Evolutionary conservation across 2,113 vertebrate genomes (phyloP).

Genomic region (Lota lota): DNA sequence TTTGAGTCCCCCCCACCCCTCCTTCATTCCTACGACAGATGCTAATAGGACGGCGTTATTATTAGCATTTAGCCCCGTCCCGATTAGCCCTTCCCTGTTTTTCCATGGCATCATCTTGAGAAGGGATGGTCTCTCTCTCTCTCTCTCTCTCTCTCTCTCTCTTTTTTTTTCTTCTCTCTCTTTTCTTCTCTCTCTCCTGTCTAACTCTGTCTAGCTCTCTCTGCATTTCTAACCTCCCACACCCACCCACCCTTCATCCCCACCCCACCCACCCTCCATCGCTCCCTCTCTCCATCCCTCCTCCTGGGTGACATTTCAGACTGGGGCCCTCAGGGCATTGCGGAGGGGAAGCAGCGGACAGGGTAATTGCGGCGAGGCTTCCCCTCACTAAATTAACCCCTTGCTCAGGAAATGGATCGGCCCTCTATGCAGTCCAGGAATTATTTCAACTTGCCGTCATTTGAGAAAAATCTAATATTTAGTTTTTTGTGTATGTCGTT

Average conservation of each 20-base stretch:
- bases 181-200: constrained; percentile 45
- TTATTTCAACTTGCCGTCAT: constrained; percentile 75
- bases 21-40: constrained; percentile 39
- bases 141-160: constrained; percentile 44
- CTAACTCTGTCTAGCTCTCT: constrained; percentile 35
- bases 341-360: constrained; percentile 64
- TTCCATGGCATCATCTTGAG: constrained; percentile 50
- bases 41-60: constrained; percentile 65
- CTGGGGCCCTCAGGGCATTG: constrained; percentile 69
- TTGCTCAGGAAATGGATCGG: constrained; percentile 75
- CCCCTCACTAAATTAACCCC: constrained; percentile 77
- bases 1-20: constrained; percentile 21
- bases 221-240: neutral
- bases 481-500: neutral
- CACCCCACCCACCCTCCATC: constrained; percentile 33
- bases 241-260: neutral
- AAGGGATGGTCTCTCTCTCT: constrained; percentile 27
- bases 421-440: constrained; percentile 66
- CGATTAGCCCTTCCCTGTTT: constrained; percentile 62
- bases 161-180: constrained; percentile 51
- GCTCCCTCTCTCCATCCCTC: constrained; percentile 50
- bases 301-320: constrained; percentile 75
- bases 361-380: constrained; percentile 74
- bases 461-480: constrained; percentile 21
- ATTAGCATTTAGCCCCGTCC: constrained; percentile 63